Evolutionary conservation across 2,797 vertebrate species (phyloP), one percentile per base, ranked within the genome.

Genomic region (Podarcis lilfordi): DNA sequence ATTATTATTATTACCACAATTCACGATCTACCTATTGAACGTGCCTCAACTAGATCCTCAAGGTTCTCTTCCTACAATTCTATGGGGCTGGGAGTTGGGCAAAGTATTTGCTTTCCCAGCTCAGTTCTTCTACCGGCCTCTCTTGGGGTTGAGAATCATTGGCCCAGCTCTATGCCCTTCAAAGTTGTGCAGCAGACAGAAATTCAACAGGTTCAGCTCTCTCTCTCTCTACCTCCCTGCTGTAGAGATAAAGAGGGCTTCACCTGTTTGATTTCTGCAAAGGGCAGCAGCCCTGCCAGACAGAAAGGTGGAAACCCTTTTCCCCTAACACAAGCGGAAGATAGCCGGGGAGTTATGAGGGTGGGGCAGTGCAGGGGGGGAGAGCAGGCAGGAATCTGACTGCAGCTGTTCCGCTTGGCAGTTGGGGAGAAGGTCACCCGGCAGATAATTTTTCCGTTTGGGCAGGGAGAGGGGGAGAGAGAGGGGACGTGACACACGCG

Each of bases 361-460:
- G 50, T 50, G 50, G 50, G 10, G 13, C 50, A 55, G 13, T 4
- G 50, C 11, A 11, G 13, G 11, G 50, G 50, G 50, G 50, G 6
- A 3, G 64, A 43, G 45, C 2, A 43, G 43, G 32, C n/a, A 25
- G n/a, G 25, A 35, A 29, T 27, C 10, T 21, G 8, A 0, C 8
- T 15, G 72, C 86, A 88, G 80, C 86, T 88, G 80, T 83, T 77
- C 72, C 17, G 72, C 74, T 29, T 37, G 43, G 64, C 74, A 76
- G 32, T 21, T 69, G 64, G 32, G 40, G 64, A 68, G 80, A 88
- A 88, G 86, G 86, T 88, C 86, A 88, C 25, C 55, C 40, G 2
- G 59, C 61, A 68, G 80, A 88, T 77, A 21, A 55, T 77, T 83
- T 55, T 88, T 83, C 86, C 80, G 77, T 55, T 77, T 66, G 61